Evolutionary conservation across 1,140 invertebrate species (phyloP), one percentile per base, ranked within the genome.

Genomic region (Diachasma alloeum): DNA sequence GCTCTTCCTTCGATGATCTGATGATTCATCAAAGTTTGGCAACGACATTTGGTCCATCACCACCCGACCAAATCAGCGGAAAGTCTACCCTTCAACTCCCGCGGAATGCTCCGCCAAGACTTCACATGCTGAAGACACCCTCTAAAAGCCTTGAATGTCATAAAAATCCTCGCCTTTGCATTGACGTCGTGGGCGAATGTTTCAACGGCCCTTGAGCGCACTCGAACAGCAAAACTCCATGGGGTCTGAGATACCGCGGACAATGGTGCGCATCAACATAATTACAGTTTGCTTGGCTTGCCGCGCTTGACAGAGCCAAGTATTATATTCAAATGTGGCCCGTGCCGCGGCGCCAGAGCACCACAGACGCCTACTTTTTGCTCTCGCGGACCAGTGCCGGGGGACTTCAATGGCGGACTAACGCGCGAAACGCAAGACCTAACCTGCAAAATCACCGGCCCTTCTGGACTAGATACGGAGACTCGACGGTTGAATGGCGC

Each of bases 281-380:
- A 87, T 88, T 88, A 86, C 86, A 87, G 86, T 84, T 85, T 83
- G 82, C 84, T 84, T 84, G 81, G 82, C 79, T 80, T 77, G 76
- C 70, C 78, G 76, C 69, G 74, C 79, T 81, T 82, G 80, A 80
- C 81, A 78, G 82, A 80, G 80, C 82, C 83, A 82, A 82, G 87
- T 83, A 88, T 88, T 87, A 88, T 87, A 88, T 88, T 88, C 87
- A 87, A 87, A 87, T 88, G 82, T 75, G 79, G 80, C 78, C 81
- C 81, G 72, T 81, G 81, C 81, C 83, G 39, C 48, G 83, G 85
- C 84, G 84, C 82, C 82, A 83, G 72, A 81, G 81, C 80, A 68
- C 39, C 6, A 68, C 15, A 68, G 31, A 68, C 36, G 36, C 26
- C 15, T 68, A 36, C n/a, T 68, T 68, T 37, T 68, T 68, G 9